Conservation (phyloP, 1,140 invertebrate genomes). For the Drosophila seguyi region DNA sequence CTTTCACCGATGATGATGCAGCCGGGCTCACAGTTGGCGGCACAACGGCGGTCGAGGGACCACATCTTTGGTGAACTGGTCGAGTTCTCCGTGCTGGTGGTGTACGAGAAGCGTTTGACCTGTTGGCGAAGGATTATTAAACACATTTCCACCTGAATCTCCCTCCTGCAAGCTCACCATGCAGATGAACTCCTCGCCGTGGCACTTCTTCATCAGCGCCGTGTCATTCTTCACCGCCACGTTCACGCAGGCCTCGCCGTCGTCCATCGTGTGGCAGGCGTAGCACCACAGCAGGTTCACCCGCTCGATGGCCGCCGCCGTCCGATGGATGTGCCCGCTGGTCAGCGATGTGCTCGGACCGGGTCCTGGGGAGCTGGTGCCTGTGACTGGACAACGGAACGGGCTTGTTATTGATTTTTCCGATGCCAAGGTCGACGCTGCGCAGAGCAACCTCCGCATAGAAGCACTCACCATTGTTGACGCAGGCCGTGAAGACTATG, state of each 20-base stretch:
- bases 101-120: slow-evolving; percentile 93
- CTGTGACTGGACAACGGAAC: slow-evolving; percentile 62
- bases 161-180: slow-evolving; percentile 87
- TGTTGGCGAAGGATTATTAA: slow-evolving; percentile 70
- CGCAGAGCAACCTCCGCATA: too few species aligned
- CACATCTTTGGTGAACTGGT: slow-evolving; percentile 91
- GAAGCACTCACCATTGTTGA: slow-evolving; percentile 66
- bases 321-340: slow-evolving; percentile 88
- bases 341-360: slow-evolving; percentile 63
- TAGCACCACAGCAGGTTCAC: slow-evolving; percentile 92
- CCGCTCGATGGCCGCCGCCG: slow-evolving; percentile 89
- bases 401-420: slow-evolving; percentile 75
- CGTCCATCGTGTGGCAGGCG: slow-evolving; percentile 91
- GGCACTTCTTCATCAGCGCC: slow-evolving; percentile 90
- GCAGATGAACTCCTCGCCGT: slow-evolving; percentile 90
- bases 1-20: slow-evolving; percentile 94
- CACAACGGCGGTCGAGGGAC: slow-evolving; percentile 93
- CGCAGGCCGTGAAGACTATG: slow-evolving; percentile 73
- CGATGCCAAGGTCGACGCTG: slow-evolving; percentile 40
- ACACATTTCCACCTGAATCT: not conserved
- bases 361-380: slow-evolving; percentile 86
- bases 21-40: slow-evolving; percentile 92
- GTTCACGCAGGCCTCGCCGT: slow-evolving; percentile 89
- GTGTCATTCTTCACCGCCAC: slow-evolving; percentile 87
- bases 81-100: slow-evolving; percentile 92